These are phyloP conservation scores for Antedon mediterranea DNA, from an alignment of 53 echinoderm and acorn worm genomes.

Conservation along the genomic window DNA sequence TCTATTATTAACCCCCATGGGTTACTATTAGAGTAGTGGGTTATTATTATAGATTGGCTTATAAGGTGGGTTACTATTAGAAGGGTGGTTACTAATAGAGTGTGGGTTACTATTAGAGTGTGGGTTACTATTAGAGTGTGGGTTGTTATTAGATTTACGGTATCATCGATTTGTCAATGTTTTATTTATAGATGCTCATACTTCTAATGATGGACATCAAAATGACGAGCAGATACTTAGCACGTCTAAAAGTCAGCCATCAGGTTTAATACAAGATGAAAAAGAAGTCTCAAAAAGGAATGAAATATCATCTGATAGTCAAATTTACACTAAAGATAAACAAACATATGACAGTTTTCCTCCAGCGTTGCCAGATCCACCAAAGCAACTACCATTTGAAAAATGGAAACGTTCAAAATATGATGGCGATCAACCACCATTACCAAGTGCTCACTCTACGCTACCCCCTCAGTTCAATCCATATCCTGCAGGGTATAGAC, in stretches of 20 bases:
- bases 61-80: too few relatives aligned
- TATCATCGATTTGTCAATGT: too few relatives aligned
- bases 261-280: neutral
- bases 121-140: too few relatives aligned
- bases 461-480: constrained; percentile 64
- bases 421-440: constrained; percentile 19
- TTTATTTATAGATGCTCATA: too few relatives aligned
- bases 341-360: neutral
- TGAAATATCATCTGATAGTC: neutral
- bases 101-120: too few relatives aligned
- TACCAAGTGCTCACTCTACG: constrained; percentile 58
- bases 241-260: neutral
- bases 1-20: too few relatives aligned
- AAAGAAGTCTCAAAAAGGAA: neutral
- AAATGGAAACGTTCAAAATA: constrained; percentile 36
- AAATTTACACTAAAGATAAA: neutral
- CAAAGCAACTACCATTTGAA: constrained; percentile 36
- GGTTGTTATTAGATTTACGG: too few relatives aligned
- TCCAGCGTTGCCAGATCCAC: constrained; percentile 52
- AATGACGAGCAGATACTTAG: neutral
- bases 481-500: constrained; percentile 27
- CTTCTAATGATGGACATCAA: too few relatives aligned
- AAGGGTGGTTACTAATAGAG: too few relatives aligned
- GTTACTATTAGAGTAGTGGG: too few relatives aligned
- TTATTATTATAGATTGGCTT: too few relatives aligned